phyloP scores from a whole-genome alignment of 2,113 vertebrate genomes.

The Pelvicachromis taeniatus region DNA sequence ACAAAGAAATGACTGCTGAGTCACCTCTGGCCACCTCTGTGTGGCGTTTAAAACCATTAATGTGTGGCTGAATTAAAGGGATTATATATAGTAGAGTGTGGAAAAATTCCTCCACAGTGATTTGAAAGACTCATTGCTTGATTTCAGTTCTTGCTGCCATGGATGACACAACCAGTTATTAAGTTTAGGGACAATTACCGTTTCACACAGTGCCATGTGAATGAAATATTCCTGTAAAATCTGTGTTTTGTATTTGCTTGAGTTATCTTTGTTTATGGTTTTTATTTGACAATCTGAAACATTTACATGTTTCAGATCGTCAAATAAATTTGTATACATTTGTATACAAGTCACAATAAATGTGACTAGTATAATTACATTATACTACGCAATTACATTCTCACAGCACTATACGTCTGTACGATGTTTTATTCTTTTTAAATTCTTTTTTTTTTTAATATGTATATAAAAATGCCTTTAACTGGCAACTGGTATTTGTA shows the following conservation, averaged over 20 bases:
- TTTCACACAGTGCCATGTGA: background rate
- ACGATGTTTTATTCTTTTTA: background rate
- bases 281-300: background rate
- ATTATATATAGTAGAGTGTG: background rate
- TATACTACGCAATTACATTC: too few relatives aligned
- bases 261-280: background rate
- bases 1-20: background rate
- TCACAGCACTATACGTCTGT: background rate
- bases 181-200: background rate
- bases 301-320: too few relatives aligned
- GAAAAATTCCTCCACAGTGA: background rate
- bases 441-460: too few relatives aligned
- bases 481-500: background rate
- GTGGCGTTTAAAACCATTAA: background rate
- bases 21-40: background rate
- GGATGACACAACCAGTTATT: background rate
- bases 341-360: too few relatives aligned
- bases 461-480: background rate
- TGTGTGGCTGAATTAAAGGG: rapidly evolving
- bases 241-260: background rate
- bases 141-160: background rate
- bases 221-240: background rate
- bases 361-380: too few relatives aligned
- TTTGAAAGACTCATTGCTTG: background rate
- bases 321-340: too few relatives aligned